phyloP scores from a whole-genome alignment of 2,888 invertebrate species.

The Halictus quadricinctus region DNA sequence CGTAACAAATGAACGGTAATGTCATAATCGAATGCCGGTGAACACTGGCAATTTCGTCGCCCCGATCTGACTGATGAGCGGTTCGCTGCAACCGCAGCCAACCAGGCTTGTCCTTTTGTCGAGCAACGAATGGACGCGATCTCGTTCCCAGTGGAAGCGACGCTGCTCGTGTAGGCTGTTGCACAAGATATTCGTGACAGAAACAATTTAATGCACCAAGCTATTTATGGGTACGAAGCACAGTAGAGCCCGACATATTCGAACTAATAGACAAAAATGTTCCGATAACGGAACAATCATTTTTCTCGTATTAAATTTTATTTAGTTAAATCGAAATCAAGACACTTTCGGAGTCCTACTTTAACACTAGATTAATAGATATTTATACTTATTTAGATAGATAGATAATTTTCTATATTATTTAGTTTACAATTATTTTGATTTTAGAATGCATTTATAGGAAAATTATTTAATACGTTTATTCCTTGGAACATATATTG shows the following conservation, averaged over 20 bases:
- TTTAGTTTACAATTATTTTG: no score
- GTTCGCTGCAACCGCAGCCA: neutral
- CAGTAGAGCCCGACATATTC: neutral
- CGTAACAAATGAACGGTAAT: conserved; percentile 68
- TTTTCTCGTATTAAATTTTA: no score
- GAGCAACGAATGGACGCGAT: conserved; percentile 14
- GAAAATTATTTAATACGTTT: no score
- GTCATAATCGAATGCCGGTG: conserved; percentile 66
- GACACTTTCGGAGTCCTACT: no score
- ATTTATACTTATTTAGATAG: no score
- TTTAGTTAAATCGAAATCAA: no score
- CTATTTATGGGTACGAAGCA: neutral
- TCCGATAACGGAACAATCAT: no score
- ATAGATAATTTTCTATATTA: no score
- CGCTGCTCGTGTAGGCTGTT: neutral
- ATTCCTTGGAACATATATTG: no score
- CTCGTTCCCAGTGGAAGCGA: neutral
- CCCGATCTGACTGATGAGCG: conserved; percentile 50
- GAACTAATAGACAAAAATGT: neutral
- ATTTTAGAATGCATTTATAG: no score
- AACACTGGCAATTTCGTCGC: conserved; percentile 61
- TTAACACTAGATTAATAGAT: no score
- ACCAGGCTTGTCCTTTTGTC: conserved; percentile 27
- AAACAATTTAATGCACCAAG: neutral
- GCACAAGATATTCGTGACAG: neutral